Evolutionary conservation across 2,888 invertebrate species (phyloP), one percentile per base, ranked within the genome.

Genomic region (Oxycera nigricornis): DNA sequence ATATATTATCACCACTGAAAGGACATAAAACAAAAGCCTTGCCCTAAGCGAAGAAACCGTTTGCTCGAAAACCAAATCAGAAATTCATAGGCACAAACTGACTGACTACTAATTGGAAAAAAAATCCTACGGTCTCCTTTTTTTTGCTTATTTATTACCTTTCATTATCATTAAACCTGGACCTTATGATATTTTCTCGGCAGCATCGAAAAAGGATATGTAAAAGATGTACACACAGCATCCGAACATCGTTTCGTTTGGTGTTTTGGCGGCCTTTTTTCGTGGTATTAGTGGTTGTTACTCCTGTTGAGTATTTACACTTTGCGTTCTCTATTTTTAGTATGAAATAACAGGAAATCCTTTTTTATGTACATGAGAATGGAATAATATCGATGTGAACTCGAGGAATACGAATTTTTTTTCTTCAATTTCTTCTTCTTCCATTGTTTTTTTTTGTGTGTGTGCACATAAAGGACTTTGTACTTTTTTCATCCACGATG

Each of bases 311-410:
- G 11, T 11, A 11, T 35, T 35, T 11, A 35, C 11, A 35, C 35
- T 46, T 14, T 46, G 3, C 14, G 11, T 46, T 2, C 46, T 2
- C n/a, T n/a, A n/a, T n/a, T 46, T 11, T 46, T 2, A 17, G 3
- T 46, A 11, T n/a, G 61, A 61, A 30, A 31, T 61, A 31, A 61
- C 61, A 31, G 61, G 61, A 61, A 61, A 61, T 61, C 61, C 61
- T 61, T 61, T 61, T 61, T 57, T 26, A 57, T 57, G 57, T 28
- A 57, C 1, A 57, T 14, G 14, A 55, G 2, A 55, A 22, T 2
- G 9, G 6, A 28, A 26, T 28, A 55, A 55, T 2, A 26, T 28
- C 17, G 57, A 57, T 28, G 1, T 2, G 55, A 20, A 55, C 24
- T 55, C 7, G 22, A 57, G 9, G 50, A 50, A 50, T 4, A 50